phyloP scores from a whole-genome alignment of 2,797 vertebrate species.

The Myotis pilosus region DNA sequence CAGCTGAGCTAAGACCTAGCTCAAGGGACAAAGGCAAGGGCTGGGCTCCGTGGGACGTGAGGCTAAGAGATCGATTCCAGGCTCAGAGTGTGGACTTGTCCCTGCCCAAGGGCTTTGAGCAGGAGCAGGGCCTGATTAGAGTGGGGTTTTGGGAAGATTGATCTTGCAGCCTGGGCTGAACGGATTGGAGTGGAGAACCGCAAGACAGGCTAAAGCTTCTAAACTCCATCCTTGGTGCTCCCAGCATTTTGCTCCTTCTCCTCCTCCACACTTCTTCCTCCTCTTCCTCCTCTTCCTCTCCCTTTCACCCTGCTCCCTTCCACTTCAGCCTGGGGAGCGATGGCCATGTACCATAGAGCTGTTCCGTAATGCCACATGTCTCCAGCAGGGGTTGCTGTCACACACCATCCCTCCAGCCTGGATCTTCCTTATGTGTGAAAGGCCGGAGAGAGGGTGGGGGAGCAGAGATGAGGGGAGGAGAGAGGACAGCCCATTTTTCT shows the following conservation, averaged over 20 bases:
- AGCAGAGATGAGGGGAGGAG: background rate
- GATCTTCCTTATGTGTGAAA: background rate
- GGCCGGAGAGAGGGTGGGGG: background rate
- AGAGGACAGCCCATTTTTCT: background rate
- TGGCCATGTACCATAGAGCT: background rate
- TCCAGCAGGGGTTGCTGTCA: conserved; percentile 31
- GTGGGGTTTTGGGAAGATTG: background rate
- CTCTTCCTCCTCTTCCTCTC: background rate
- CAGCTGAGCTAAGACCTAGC: background rate
- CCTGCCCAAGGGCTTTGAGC: background rate
- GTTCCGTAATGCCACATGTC: background rate
- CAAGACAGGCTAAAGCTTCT: background rate
- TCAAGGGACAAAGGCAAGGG: background rate
- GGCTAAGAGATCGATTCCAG: background rate
- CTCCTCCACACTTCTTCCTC: background rate
- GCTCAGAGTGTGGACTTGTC: background rate
- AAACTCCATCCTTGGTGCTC: background rate
- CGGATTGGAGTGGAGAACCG: background rate
- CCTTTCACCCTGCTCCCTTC: background rate
- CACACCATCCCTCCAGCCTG: background rate
- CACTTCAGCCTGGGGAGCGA: background rate
- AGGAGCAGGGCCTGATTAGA: background rate
- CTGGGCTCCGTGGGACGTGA: background rate
- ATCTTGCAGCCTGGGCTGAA: background rate
- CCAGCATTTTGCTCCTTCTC: background rate